Evolutionary conservation across 2,797 vertebrate genomes (phyloP), one percentile per base, ranked within the genome.

Genomic region (Benthosema pterotum): DNA sequence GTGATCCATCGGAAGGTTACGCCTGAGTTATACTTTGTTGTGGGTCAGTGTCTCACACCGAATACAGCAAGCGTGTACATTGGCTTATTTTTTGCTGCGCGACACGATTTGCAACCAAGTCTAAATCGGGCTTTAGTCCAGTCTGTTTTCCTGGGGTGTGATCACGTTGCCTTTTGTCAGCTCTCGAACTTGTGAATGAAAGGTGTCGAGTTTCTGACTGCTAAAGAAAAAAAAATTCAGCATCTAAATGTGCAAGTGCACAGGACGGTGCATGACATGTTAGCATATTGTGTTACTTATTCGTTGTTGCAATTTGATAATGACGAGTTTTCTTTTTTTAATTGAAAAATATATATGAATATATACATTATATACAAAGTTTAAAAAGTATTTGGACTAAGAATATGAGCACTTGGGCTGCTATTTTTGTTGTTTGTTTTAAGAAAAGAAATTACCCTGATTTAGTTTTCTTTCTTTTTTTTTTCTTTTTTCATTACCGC

Each of bases 331-430:
- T 91, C 58, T 69, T 87, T 91, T 90, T 84, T 88, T 88, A 87
- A 78, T 85, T 87, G 83, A 87, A 87, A 89, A 88, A 90, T 91
- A 90, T 91, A 92, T 91, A 90, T 90, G 84, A 89, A 91, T 91
- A 90, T 92, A 92, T 90, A 90, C 89, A 90, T 90, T 91, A 92
- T 90, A 91, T 91, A 91, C 89, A 92, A 90, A 91, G 88, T 92
- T 89, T 90, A 91, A 91, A 90, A 93, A 93, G 92, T 94, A 93
- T 94, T 93, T 92, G 89, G 87, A 93, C 89, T 92, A 91, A 89
- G 90, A 92, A 91, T 74, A 92, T 83, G 90, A 94, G 92, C 91
- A 94, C 91, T 93, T 93, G 92, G 89, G 92, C 93, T 93, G 93
- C 92, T 94, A 93, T 89, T 88, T 91, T 90, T 90, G 85, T 90